phyloP scores from a whole-genome alignment of 2,797 vertebrate genomes.

The Poeciliopsis presidionis region DNA sequence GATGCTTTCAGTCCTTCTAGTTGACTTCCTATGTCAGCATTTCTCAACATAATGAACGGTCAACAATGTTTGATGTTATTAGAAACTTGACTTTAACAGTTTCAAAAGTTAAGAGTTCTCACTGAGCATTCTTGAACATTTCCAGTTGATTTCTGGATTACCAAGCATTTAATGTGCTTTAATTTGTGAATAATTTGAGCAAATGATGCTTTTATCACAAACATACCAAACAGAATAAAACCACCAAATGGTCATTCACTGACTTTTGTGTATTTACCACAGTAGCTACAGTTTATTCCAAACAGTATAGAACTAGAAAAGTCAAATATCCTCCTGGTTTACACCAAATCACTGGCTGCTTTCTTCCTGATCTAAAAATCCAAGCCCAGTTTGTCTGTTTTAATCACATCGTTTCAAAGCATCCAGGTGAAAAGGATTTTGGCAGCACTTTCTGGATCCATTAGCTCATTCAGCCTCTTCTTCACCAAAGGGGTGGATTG shows the following conservation, averaged over 20 bases:
- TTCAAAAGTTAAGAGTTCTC: neutral
- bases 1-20: neutral
- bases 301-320: constrained; percentile 54
- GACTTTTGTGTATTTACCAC: neutral
- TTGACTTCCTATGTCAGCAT: neutral
- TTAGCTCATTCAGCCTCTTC: constrained; percentile 26
- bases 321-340: constrained; percentile 47
- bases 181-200: neutral
- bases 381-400: constrained; percentile 19
- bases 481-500: constrained; percentile 32
- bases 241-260: neutral
- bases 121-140: neutral
- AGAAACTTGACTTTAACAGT: neutral
- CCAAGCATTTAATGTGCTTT: neutral
- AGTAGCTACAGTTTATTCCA: constrained; percentile 17
- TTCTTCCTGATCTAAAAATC: constrained; percentile 15
- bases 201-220: neutral
- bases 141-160: neutral
- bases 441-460: constrained; percentile 8
- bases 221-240: neutral
- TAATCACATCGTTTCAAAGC: constrained; percentile 37
- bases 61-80: neutral
- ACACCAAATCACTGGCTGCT: neutral
- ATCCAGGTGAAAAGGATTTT: constrained; percentile 37
- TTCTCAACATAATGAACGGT: neutral